Conservation (phyloP, 2,113 vertebrate species). For the Macquaria ambigua region DNA sequence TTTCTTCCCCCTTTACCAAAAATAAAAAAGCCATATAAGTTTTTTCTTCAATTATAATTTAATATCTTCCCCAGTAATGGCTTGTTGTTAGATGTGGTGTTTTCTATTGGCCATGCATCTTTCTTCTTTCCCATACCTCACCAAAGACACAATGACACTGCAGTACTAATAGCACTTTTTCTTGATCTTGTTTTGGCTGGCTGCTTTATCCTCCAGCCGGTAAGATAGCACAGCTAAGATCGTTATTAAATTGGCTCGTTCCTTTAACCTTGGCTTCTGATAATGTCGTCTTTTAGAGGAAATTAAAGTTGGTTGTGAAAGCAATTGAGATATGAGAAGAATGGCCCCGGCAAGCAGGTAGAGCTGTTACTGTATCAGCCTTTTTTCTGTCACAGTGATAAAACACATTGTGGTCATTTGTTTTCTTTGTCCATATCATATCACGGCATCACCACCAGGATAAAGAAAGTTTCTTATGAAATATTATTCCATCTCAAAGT, state of each 20-base stretch:
- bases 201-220: constrained; percentile 62
- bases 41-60: constrained; percentile 22
- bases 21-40: neutral
- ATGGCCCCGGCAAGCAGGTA: constrained; percentile 50
- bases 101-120: constrained; percentile 31
- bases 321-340: constrained; percentile 76
- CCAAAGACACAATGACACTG: constrained; percentile 58
- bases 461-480: constrained; percentile 69
- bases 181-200: constrained; percentile 74
- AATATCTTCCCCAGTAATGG: constrained; percentile 26
- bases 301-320: constrained; percentile 81
- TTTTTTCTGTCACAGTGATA: constrained; percentile 52
- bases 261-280: constrained; percentile 81
- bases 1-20: constrained; percentile 3
- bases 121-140: constrained; percentile 34
- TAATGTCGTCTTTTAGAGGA: constrained; percentile 83
- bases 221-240: constrained; percentile 71
- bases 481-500: constrained; percentile 62
- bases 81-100: constrained; percentile 16
- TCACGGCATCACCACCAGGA: constrained; percentile 45
- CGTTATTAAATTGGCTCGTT: constrained; percentile 78
- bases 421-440: constrained; percentile 65
- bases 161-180: constrained; percentile 68
- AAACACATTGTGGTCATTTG: constrained; percentile 66
- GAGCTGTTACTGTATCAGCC: constrained; percentile 61